These are phyloP conservation scores for Coreoperca whiteheadi DNA, from an alignment of 2,113 vertebrate species.

Conservation along the genomic window DNA sequence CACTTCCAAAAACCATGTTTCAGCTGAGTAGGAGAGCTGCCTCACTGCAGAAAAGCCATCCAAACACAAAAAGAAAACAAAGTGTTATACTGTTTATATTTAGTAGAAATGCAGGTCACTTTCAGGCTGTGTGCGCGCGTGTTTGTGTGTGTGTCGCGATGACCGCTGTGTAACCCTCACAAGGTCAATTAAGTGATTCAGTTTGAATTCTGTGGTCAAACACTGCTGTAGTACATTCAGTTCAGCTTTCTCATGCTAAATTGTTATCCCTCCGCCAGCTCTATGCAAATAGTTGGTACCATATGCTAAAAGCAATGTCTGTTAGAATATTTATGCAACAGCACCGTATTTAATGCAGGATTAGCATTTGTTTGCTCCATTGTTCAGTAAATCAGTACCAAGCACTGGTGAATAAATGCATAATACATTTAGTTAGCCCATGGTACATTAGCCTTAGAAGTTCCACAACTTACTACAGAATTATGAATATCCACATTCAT, in stretches of 20 bases:
- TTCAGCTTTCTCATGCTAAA: slow-evolving; percentile 53
- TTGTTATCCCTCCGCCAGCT: slow-evolving; percentile 38
- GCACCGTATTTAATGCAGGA: slow-evolving; percentile 76
- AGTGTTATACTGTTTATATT: slow-evolving; percentile 23
- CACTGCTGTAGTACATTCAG: slow-evolving; percentile 40
- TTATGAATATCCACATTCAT: slow-evolving; percentile 65
- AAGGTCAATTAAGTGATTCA: slow-evolving; percentile 61
- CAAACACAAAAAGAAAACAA: slow-evolving; percentile 45
- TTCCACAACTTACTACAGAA: slow-evolving; percentile 69
- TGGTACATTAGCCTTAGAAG: slow-evolving; percentile 70
- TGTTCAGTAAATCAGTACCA: slow-evolving; percentile 79
- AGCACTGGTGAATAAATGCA: slow-evolving; percentile 72
- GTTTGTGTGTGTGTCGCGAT: slow-evolving; percentile 18
- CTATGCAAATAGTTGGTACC: slow-evolving; percentile 74
- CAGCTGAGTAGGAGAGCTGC: slow-evolving; percentile 14
- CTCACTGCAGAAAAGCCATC: slow-evolving; percentile 1
- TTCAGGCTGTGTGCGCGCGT: slow-evolving; percentile 25
- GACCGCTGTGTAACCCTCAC: slow-evolving; percentile 54
- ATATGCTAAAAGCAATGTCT: slow-evolving; percentile 76
- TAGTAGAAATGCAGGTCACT: slow-evolving; percentile 28
- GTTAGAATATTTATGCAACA: slow-evolving; percentile 78
- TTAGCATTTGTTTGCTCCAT: slow-evolving; percentile 83
- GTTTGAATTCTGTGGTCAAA: slow-evolving; percentile 56
- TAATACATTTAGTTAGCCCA: slow-evolving; percentile 71
- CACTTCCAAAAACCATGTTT: slow-evolving; percentile 16